Evolutionary conservation across 2,113 vertebrate genomes (phyloP).

Genomic region (Nycticorax nycticorax): DNA sequence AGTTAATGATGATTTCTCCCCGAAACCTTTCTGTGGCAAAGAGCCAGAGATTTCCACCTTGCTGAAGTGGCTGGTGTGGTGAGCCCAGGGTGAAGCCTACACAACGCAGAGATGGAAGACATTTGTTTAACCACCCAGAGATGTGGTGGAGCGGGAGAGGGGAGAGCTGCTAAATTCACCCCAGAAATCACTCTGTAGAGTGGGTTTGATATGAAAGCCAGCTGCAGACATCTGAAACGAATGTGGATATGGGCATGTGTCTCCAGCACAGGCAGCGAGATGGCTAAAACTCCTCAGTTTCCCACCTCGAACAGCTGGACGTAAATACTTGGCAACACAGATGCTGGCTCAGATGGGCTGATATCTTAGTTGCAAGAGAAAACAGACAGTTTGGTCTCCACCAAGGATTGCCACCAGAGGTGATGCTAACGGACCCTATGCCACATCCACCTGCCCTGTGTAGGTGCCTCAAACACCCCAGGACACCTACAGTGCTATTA

Average conservation of each 20-base stretch:
- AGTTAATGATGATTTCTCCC: neutral
- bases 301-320: neutral
- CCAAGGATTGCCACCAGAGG: neutral
- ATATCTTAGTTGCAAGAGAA: neutral
- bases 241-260: rapidly evolving
- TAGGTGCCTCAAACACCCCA: neutral
- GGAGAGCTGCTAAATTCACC: neutral
- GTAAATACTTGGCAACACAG: neutral
- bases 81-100: neutral
- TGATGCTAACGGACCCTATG: neutral
- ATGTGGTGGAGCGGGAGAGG: neutral
- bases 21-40: neutral
- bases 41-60: neutral
- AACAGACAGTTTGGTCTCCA: neutral
- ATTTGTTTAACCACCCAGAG: neutral
- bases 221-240: neutral
- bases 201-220: rapidly evolving
- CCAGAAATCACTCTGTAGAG: neutral
- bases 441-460: rapidly evolving
- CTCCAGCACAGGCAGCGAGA: neutral
- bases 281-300: neutral
- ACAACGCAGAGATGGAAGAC: rapidly evolving
- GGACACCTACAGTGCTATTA: neutral
- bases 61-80: neutral
- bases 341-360: neutral